Percentiles rank a stretch among this genome's conserved stretches.
Conservation (phyloP, 2,797 vertebrate genomes). For the Brachyrhaphis roseni region DNA sequence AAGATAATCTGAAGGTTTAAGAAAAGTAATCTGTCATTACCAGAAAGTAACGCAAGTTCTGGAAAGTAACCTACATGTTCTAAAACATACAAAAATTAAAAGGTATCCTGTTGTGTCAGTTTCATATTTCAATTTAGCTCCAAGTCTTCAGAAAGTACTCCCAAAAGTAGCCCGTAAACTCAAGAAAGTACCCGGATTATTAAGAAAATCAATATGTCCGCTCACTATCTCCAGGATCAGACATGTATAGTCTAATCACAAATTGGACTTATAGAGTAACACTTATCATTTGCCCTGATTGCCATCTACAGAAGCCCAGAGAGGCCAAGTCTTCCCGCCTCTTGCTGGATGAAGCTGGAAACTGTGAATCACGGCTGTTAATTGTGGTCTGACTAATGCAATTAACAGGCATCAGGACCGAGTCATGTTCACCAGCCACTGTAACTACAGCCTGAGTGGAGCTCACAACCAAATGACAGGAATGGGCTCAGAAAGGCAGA, state of each 20-base stretch:
- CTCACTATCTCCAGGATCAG: neutral
- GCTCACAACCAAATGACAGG: neutral
- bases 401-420: constrained; percentile 14
- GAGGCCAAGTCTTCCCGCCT: constrained; percentile 12
- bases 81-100: neutral
- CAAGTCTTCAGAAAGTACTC: neutral
- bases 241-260: neutral
- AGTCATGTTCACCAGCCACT: constrained; percentile 12
- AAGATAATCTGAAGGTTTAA: neutral
- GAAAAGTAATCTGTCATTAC: neutral
- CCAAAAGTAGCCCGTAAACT: neutral
- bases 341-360: constrained; percentile 16
- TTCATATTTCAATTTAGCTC: no score
- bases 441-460: neutral
- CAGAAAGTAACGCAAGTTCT: neutral
- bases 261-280: neutral
- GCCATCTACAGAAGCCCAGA: neutral
- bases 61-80: neutral
- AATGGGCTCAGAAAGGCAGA: neutral
- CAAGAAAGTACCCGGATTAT: neutral
- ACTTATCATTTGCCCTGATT: neutral
- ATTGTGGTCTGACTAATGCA: constrained; percentile 27
- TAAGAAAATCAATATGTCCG: neutral
- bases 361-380: constrained; percentile 40
- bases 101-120: neutral